These are phyloP conservation scores for Chloebia gouldiae DNA, from an alignment of 2,113 vertebrate species.

Conservation along the genomic window DNA sequence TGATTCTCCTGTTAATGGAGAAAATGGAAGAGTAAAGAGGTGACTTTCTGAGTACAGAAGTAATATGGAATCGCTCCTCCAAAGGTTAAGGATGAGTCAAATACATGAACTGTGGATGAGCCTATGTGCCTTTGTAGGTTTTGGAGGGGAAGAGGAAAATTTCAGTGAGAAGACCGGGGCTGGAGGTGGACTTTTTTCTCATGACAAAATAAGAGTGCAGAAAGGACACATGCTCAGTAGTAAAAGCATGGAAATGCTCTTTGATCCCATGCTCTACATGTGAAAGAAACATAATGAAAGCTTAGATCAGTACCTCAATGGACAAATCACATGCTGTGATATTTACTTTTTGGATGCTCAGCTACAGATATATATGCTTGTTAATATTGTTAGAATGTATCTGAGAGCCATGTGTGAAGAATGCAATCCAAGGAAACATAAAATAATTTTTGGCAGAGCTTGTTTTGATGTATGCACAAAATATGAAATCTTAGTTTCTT, in stretches of 20 bases:
- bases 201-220: neutral
- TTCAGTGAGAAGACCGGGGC: neutral
- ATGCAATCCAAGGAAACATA: neutral
- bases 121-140: neutral
- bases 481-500: neutral
- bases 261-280: neutral
- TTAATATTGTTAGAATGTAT: neutral
- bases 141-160: neutral
- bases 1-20: neutral
- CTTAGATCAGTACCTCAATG: neutral
- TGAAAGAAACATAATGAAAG: neutral
- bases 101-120: neutral
- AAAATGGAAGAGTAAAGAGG: neutral
- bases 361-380: neutral
- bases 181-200: neutral
- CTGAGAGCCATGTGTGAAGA: neutral
- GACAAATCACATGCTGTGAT: neutral
- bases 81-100: neutral
- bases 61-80: neutral
- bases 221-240: neutral
- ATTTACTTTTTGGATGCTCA: neutral
- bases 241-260: neutral
- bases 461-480: neutral
- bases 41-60: neutral
- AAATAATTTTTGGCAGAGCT: neutral